phyloP scores from a whole-genome alignment of 1,140 invertebrate genomes.

The Drosophila albomicans region DNA sequence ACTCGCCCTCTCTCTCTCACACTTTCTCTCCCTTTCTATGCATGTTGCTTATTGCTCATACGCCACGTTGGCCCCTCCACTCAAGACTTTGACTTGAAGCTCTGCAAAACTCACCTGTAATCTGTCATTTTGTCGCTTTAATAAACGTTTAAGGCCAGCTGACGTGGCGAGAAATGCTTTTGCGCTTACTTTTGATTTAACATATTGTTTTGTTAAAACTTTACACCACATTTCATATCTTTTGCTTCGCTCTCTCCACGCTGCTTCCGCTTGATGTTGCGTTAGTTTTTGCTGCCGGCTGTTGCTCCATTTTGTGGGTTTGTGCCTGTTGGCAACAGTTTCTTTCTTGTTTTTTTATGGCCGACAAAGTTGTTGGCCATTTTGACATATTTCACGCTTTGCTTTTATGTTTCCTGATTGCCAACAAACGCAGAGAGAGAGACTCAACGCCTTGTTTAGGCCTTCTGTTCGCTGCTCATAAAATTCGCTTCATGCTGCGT shows the following conservation, averaged over 20 bases:
- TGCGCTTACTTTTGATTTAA: constrained; percentile 42
- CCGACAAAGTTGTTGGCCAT: constrained; percentile 40
- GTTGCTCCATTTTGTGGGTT: constrained; percentile 11
- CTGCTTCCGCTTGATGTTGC: constrained; percentile 9
- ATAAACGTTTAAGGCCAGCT: constrained; percentile 62
- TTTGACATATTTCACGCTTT: constrained; percentile 56
- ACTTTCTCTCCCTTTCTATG: constrained; percentile 40
- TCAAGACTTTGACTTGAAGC: background rate
- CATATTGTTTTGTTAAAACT: constrained; percentile 38
- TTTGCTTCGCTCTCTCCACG: constrained; percentile 8
- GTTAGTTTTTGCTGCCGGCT: background rate
- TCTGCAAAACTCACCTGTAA: constrained; percentile 57
- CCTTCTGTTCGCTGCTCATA: constrained; percentile 40
- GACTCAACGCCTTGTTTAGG: constrained; percentile 16
- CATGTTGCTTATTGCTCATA: constrained; percentile 31
- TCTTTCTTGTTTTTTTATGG: constrained; percentile 28
- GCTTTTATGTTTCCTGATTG: constrained; percentile 47
- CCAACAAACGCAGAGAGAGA: background rate
- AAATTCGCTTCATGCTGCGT: constrained; percentile 42
- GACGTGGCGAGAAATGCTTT: constrained; percentile 25
- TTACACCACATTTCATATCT: constrained; percentile 32
- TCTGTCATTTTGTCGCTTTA: constrained; percentile 69
- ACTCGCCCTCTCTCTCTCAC: background rate
- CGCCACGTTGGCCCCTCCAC: constrained; percentile 23
- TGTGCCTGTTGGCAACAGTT: constrained; percentile 43